A percentile compares a stretch with the other conserved stretches of the same genome.
These are phyloP conservation scores for Netelia melanura DNA, from an alignment of 2,888 invertebrate genomes.

Conservation along the genomic window DNA sequence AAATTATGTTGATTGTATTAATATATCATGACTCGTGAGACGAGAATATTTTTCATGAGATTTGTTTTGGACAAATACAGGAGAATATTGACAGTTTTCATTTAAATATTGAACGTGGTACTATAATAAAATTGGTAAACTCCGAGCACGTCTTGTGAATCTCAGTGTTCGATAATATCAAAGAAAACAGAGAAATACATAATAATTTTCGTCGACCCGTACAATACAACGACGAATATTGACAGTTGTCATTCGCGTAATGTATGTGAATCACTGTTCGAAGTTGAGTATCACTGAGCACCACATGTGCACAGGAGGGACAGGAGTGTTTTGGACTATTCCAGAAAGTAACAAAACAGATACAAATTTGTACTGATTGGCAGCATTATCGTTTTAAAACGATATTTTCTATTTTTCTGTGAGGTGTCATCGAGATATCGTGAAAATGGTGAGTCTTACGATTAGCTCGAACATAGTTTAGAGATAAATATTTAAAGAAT, in stretches of 20 bases:
- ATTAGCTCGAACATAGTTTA: neutral
- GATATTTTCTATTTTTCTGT: neutral
- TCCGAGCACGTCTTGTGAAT: too few relatives aligned
- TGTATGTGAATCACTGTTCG: constrained; percentile 7
- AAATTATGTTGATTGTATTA: too few relatives aligned
- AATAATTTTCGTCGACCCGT: too few relatives aligned
- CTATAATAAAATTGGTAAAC: too few relatives aligned
- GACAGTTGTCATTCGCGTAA: neutral
- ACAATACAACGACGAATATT: too few relatives aligned
- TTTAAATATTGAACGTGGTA: too few relatives aligned
- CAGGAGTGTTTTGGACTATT: constrained; percentile 42
- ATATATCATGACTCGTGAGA: too few relatives aligned
- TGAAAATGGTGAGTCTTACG: constrained; percentile 47
- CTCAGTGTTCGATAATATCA: too few relatives aligned
- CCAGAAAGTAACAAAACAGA: constrained; percentile 26
- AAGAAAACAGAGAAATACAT: too few relatives aligned
- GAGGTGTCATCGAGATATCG: neutral
- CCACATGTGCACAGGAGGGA: constrained; percentile 39
- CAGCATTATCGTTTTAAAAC: neutral
- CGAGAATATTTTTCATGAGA: too few relatives aligned
- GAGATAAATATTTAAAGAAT: neutral
- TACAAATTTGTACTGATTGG: constrained; percentile 13
- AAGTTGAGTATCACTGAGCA: constrained; percentile 6
- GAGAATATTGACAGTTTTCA: too few relatives aligned
- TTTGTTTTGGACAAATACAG: too few relatives aligned